phyloP scores from a whole-genome alignment of 2,797 vertebrate species.

The Sebastes itinus region DNA sequence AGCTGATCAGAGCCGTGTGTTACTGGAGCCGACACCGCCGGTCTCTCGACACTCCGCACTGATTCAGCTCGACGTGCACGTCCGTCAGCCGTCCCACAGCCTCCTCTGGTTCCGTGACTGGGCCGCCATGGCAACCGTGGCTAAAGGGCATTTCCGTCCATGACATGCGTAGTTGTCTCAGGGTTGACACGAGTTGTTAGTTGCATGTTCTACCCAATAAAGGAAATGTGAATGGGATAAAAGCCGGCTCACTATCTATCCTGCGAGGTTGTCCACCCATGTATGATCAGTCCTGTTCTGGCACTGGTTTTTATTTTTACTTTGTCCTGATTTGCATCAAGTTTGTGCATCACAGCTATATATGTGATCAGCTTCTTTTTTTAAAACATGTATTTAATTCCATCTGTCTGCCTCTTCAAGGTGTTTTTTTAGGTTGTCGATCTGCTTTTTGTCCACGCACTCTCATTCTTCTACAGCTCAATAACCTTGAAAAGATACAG shows the following conservation, averaged over 20 bases:
- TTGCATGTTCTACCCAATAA: background rate
- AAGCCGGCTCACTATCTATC: conserved; percentile 34
- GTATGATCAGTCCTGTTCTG: conserved; percentile 24
- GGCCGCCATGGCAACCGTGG: conserved; percentile 12
- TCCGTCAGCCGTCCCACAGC: conserved; percentile 10
- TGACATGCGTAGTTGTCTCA: conserved; percentile 29
- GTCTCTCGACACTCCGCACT: background rate
- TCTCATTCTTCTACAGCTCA: background rate
- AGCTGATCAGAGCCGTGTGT: conserved; percentile 17
- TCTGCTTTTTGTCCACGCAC: background rate
- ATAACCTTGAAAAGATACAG: background rate
- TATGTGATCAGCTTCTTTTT: conserved; percentile 12
- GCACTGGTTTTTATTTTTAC: conserved; percentile 55
- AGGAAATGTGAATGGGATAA: conserved; percentile 35
- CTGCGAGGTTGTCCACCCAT: conserved; percentile 53
- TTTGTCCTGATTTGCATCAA: conserved; percentile 45
- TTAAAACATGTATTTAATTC: background rate
- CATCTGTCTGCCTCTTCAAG: conserved; percentile 3
- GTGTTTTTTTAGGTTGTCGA: conserved; percentile 8
- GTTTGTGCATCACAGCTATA: conserved; percentile 53
- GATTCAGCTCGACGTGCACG: conserved; percentile 31
- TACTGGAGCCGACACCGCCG: background rate
- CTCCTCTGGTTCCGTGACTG: background rate
- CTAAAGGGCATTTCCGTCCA: conserved; percentile 23
- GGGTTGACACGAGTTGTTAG: conserved; percentile 44